A percentile compares a stretch with the other conserved stretches of the same genome.
Evolutionary conservation across 1,140 invertebrate species (phyloP).

Genomic region (Plutomurus gul): DNA sequence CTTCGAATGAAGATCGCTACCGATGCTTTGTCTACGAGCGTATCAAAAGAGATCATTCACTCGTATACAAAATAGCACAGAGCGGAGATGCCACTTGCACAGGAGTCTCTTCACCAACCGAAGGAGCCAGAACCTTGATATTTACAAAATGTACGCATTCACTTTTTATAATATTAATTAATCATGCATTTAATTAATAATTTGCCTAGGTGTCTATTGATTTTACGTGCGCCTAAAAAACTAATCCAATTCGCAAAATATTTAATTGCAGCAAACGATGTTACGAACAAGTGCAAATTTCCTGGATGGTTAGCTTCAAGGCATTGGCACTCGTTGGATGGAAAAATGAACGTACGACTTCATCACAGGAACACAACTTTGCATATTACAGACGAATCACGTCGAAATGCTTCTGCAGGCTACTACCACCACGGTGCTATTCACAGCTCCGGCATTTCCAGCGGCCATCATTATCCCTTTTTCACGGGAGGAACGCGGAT

Average conservation of each 20-base stretch:
- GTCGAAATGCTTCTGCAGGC: neutral
- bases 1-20: slow-evolving; percentile 87
- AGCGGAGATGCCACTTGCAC: slow-evolving; percentile 65
- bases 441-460: neutral
- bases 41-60: slow-evolving; percentile 56
- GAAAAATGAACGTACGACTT: slow-evolving; percentile 72
- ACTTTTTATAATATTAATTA: no score
- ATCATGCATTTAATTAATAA: no score
- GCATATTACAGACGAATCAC: slow-evolving; percentile 64
- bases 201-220: no score
- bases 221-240: no score
- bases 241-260: neutral
- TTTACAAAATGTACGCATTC: neutral
- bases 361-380: slow-evolving; percentile 74
- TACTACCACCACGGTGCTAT: neutral
- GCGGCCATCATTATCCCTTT: slow-evolving; percentile 20
- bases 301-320: slow-evolving; percentile 75
- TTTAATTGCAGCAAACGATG: neutral
- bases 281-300: slow-evolving; percentile 67
- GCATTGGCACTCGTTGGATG: slow-evolving; percentile 79
- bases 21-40: slow-evolving; percentile 90
- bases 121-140: slow-evolving; percentile 74
- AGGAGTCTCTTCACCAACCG: slow-evolving; percentile 77
- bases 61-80: slow-evolving; percentile 77
- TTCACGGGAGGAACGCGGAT: slow-evolving; percentile 61